Base-by-base conservation (phyloP, 2,113 vertebrate species). In the Alosa alosa region DNA sequence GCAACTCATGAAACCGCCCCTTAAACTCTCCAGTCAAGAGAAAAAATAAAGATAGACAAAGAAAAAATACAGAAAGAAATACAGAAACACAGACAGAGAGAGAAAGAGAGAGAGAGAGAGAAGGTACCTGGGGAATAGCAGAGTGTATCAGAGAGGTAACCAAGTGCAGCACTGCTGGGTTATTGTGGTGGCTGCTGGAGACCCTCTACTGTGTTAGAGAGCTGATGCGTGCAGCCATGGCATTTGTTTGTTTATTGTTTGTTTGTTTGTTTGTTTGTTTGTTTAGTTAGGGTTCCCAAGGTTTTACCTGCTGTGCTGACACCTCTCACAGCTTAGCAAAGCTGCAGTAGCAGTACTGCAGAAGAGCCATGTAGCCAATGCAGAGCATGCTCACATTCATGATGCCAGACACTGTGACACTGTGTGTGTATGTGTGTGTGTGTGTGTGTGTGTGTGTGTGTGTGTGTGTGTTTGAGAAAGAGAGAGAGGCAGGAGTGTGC, bases 101-200 rank as follows among this genome's bases (percentile, higher is more conserved):
- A 41, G 41, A 57, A n/a, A 85, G 85, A 36, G 83, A 55, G 2
- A 88, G 50, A 81, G 39, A 78, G 57, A 20, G 13, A 68, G 25
- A 72, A 45, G 82, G 90, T 52, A 17, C 22, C 55, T 84, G 82
- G 86, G 82, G 84, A 94, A 46, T 85, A 87, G 83, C 55, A 91
- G 94, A 93, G 68, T 87, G 92, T 91, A 93, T 94, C 91, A 93
- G 82, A 93, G 93, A 93, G 85, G 36, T 92, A 92, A 93, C 89
- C 86, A 86, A 93, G 87, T 91, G 92, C 89, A 91, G 90, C 89
- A 82, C 85, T 87, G 85, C 89, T 92, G 88, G 82, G 82, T 89
- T 91, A 87, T 82, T 78, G 88, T 64, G 50, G 36, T 83, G 64
- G 86, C 86, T 88, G 85, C 89, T 92, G 87, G 81, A 91, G 60